Percentiles rank a stretch among this genome's conserved stretches.
These are phyloP conservation scores for Calephelis virginiensis DNA, from an alignment of 1,140 invertebrate genomes.

Conservation along the genomic window DNA sequence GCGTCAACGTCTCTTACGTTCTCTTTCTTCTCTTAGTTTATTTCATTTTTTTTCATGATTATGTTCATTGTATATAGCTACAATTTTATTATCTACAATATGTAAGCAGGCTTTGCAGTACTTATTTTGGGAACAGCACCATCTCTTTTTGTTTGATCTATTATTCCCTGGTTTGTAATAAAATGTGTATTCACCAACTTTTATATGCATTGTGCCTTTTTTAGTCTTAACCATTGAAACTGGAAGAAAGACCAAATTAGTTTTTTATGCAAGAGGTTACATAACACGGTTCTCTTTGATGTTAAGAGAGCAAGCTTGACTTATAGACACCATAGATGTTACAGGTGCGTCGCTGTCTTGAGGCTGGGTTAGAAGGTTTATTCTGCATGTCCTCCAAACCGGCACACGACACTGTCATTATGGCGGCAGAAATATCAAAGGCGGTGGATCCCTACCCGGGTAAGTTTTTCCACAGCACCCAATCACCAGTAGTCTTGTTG, in stretches of 20 bases:
- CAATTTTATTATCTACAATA: constrained; percentile 51
- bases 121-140: constrained; percentile 62
- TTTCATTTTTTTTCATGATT: constrained; percentile 52
- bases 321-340: no score
- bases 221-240: constrained; percentile 54
- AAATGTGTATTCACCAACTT: constrained; percentile 50
- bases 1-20: no score
- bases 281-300: no score
- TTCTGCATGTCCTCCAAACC: no score
- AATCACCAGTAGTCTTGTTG: no score
- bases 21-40: background rate
- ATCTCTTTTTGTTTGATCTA: constrained; percentile 39
- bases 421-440: no score
- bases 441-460: no score
- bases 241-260: constrained; percentile 38
- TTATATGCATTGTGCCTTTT: constrained; percentile 59
- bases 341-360: no score
- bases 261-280: background rate
- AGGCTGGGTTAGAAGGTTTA: no score
- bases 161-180: constrained; percentile 47
- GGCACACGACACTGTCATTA: no score
- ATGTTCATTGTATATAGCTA: constrained; percentile 61
- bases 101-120: constrained; percentile 56
- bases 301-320: no score
- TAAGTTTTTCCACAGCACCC: no score